Conservation (phyloP, 2,888 invertebrate genomes). For the Amitus sp. region DNA sequence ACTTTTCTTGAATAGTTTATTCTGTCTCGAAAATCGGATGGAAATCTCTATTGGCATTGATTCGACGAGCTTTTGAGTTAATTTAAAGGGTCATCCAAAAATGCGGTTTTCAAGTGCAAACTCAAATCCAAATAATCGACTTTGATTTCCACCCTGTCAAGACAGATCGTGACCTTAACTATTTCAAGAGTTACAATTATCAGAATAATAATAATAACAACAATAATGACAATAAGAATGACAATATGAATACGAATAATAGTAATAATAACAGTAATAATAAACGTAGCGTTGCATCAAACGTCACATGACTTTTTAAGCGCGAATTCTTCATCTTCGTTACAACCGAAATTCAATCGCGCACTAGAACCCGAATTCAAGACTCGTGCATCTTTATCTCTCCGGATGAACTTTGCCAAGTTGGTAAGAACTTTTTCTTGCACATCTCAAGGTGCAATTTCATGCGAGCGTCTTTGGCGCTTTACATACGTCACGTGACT, state of each 20-base stretch:
- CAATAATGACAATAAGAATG: conserved; percentile 23
- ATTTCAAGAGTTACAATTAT: conserved; percentile 47
- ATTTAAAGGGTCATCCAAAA: not conserved
- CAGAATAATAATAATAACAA: conserved; percentile 25
- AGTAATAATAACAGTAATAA: conserved; percentile 44
- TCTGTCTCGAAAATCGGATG: conserved; percentile 47
- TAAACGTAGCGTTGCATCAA: conserved; percentile 56
- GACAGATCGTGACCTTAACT: conserved; percentile 57
- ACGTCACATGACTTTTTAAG: conserved; percentile 50
- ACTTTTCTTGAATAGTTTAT: conserved; percentile 57
- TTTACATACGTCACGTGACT: too few relatives aligned
- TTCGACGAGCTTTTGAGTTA: too few relatives aligned
- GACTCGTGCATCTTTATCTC: too few relatives aligned
- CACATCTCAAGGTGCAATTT: too few relatives aligned
- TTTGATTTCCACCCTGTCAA: conserved; percentile 44
- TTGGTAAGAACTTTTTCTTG: too few relatives aligned
- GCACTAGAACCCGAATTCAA: too few relatives aligned
- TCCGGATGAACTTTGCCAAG: too few relatives aligned
- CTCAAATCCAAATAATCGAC: too few relatives aligned
- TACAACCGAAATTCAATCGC: too few relatives aligned
- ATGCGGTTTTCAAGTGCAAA: not conserved
- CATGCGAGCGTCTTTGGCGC: too few relatives aligned
- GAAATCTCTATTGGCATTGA: conserved; percentile 36
- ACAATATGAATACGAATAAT: conserved; percentile 22
- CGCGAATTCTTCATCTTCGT: too few relatives aligned